These are phyloP conservation scores for Drosophila anceps DNA, from an alignment of 2,888 invertebrate genomes.

Conservation along the genomic window DNA sequence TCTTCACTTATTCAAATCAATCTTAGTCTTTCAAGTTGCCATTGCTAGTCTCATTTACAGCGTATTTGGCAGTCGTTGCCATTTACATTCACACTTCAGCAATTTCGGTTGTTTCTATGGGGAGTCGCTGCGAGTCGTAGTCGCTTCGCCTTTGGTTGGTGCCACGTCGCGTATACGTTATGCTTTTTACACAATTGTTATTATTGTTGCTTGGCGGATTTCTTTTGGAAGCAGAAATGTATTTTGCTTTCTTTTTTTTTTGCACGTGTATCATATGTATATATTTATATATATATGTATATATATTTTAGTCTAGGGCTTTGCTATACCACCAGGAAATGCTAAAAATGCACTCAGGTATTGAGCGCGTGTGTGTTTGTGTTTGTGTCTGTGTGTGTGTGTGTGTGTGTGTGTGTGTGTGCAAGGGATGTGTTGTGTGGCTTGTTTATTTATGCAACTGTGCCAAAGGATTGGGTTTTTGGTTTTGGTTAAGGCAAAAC, in stretches of 20 bases:
- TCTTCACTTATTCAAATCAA: no score
- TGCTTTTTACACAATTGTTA: constrained; percentile 70
- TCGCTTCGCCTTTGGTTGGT: constrained; percentile 28
- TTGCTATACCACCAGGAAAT: constrained; percentile 62
- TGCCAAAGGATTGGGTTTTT: constrained; percentile 56
- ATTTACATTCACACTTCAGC: constrained; percentile 23
- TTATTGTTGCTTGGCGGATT: constrained; percentile 43
- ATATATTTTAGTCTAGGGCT: constrained; percentile 36
- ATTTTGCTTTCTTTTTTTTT: constrained; percentile 22
- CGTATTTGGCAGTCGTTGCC: constrained; percentile 31
- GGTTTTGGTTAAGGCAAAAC: constrained; percentile 36
- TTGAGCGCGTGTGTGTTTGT: constrained; percentile 44
- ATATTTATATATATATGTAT: constrained; percentile 35
- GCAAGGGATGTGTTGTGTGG: constrained; percentile 35
- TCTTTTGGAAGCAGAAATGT: constrained; percentile 34
- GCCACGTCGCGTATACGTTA: constrained; percentile 76
- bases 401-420: constrained; percentile 23
- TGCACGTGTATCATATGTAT: constrained; percentile 54
- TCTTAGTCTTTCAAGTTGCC: no score
- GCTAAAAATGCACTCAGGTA: constrained; percentile 71
- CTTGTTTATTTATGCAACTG: constrained; percentile 73
- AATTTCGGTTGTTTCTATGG: constrained; percentile 31
- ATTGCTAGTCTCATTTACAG: constrained; percentile 1
- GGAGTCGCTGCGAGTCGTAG: constrained; percentile 16
- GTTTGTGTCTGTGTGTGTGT: constrained; percentile 19